Evolutionary conservation across 2,113 vertebrate genomes (phyloP), one percentile per base, ranked within the genome.

Genomic region (Cottus gobio): DNA sequence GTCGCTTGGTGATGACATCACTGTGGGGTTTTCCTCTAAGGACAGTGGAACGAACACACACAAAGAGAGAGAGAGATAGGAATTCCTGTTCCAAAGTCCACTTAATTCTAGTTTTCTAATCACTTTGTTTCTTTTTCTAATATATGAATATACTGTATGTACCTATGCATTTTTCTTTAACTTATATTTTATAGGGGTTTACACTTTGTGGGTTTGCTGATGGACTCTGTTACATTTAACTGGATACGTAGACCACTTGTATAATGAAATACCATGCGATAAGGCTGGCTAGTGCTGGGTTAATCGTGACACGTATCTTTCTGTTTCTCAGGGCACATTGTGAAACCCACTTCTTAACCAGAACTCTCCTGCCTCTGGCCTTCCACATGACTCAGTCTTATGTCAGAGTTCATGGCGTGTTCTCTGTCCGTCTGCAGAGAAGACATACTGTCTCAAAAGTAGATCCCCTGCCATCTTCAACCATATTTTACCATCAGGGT

Each of bases 271-370:
- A 2, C 26, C 12, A 2, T 42, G 52, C 37, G 48, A 2, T 46
- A 13, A 60, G 57, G 50, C 5, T 34, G 44, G 52, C 71, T 15
- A 48, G 48, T 44, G 74, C 74, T 22, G 61, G 65, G 22, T 18
- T 64, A 2, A 31, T 20, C 22, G 30, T 16, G 48, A 44, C 13
- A 20, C 5, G 18, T 54, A 39, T 63, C 68, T 65, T 20, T 50
- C 64, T 77, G 75, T 87, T 91, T 89, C 93, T 95, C 94, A 92
- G 94, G 93, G 88, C 91, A 76, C 80, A 83, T 70, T 72, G 37
- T 89, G 48, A 87, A 92, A 90, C 92, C 90, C 92, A 91, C 90
- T 90, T 75, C 24, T 72, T 26, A 30, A 44, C 5, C 28, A n/a
- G 24, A 64, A 15, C 37, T 56, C 20, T 42, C 24, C 57, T 10